Percentiles rank a stretch among this genome's conserved stretches.
Evolutionary conservation across 1,140 invertebrate genomes (phyloP).

Genomic region (Ceratina calcarata): DNA sequence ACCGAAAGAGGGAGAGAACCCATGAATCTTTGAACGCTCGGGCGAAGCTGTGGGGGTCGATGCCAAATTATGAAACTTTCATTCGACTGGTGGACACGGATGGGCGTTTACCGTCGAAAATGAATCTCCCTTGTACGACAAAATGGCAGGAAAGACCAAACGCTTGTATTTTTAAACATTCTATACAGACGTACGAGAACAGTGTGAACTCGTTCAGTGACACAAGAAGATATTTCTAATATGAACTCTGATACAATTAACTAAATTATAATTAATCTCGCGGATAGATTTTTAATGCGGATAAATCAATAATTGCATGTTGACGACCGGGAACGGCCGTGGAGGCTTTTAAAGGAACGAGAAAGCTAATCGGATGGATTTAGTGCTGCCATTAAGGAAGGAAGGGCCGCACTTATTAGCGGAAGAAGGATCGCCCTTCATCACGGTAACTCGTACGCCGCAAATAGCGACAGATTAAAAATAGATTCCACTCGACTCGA

Average conservation of each 20-base stretch:
- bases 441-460: background rate
- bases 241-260: too few species aligned
- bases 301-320: background rate
- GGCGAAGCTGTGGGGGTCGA: slow-evolving; percentile 31
- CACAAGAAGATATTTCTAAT: too few species aligned
- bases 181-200: background rate
- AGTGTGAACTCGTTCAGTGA: too few species aligned
- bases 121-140: background rate
- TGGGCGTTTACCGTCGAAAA: slow-evolving; percentile 17
- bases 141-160: background rate
- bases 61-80: slow-evolving; percentile 49
- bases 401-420: slow-evolving; percentile 27
- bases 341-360: slow-evolving; percentile 12
- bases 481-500: slow-evolving; percentile 3
- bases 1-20: background rate
- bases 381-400: slow-evolving; percentile 17
- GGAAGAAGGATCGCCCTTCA: slow-evolving; percentile 32
- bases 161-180: background rate
- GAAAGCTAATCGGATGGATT: slow-evolving; percentile 19
- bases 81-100: slow-evolving; percentile 9
- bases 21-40: slow-evolving; percentile 46
- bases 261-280: background rate
- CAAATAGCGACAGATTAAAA: slow-evolving; percentile 19
- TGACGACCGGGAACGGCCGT: background rate
- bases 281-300: background rate